phyloP scores from a whole-genome alignment of 2,888 invertebrate genomes.

The Stratiomys singularior region DNA sequence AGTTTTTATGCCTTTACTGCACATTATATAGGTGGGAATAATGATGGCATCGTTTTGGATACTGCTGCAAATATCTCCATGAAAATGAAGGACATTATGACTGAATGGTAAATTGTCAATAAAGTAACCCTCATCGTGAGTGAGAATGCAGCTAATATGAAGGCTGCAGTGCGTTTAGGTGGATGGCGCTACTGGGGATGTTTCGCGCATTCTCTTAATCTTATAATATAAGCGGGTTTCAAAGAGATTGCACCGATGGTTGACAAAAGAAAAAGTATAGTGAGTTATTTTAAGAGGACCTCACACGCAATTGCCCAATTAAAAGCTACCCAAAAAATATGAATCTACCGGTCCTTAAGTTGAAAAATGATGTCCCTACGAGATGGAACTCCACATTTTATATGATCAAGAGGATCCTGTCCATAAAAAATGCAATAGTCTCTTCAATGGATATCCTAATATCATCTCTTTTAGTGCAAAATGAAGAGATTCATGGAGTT shows the following conservation, averaged over 20 bases:
- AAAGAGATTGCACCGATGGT: conserved; percentile 33
- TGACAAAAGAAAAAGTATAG: conserved; percentile 17
- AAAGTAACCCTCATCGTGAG: conserved; percentile 50
- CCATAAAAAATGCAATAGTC: no score
- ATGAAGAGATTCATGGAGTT: no score
- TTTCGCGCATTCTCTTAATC: conserved; percentile 54
- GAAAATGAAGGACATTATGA: neutral
- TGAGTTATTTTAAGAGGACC: no score
- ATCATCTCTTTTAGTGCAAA: no score
- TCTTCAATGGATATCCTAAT: no score
- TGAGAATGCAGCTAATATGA: conserved; percentile 55
- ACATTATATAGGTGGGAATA: neutral
- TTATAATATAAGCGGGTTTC: conserved; percentile 47
- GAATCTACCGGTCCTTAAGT: no score
- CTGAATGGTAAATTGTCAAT: conserved; percentile 25
- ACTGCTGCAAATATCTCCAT: conserved; percentile 53
- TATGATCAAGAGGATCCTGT: no score
- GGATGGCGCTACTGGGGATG: conserved; percentile 53
- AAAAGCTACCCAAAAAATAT: no score
- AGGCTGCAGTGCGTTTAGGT: conserved; percentile 54
- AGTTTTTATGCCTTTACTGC: neutral
- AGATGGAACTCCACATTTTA: no score
- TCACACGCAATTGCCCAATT: no score
- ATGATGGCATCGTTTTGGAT: conserved; percentile 41
- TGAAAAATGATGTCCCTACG: no score